Evolutionary conservation across 2,888 invertebrate genomes (phyloP), one percentile per base, ranked within the genome.

Genomic region (Tryphoninae sp.): DNA sequence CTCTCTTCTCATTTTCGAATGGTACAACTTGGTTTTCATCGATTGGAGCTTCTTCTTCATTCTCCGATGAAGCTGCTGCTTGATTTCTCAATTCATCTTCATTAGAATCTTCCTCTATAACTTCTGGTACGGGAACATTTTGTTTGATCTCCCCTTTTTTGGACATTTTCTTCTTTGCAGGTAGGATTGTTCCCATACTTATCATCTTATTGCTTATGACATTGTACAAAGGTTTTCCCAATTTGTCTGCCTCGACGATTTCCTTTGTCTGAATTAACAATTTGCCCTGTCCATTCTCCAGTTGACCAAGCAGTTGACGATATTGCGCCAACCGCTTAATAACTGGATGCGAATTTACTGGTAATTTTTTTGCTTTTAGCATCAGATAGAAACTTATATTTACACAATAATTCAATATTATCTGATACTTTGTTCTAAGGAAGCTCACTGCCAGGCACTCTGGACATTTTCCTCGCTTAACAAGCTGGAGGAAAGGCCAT

Each of bases 301-400:
- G 92, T 92, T 97, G 95, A 83, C 95, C 94, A 64, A 97, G 92
- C 87, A 97, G 93, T 91, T 96, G 94, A 82, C 95, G 94, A 88
- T 96, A 96, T 89, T 97, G 96, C 80, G 96, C 95, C 71, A 99
- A 93, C 83, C 97, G 94, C 90, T 97, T 96, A 59, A 97, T 94
- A 13, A 98, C 95, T n/a, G 99, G 98, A 93, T 99, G 99, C 86
- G 95, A 95, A 87, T 95, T 94, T 23, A 97, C 93, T 74, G 94
- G 94, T 23, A 94, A 92, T 87, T 95, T 95, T 88, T 95, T 95
- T 74, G 96, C 94, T 93, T 98, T 98, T 16, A 98, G 92, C 86
- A 97, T 93, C 85, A 98, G 91, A 92, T 98, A 98, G 92, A 97
- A 97, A 67, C 95, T 94, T 53, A 98, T 95, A 90, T 98, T 98